Evolutionary conservation across 2,888 invertebrate genomes (phyloP).

Genomic region (Melangyna quadrimaculata): DNA sequence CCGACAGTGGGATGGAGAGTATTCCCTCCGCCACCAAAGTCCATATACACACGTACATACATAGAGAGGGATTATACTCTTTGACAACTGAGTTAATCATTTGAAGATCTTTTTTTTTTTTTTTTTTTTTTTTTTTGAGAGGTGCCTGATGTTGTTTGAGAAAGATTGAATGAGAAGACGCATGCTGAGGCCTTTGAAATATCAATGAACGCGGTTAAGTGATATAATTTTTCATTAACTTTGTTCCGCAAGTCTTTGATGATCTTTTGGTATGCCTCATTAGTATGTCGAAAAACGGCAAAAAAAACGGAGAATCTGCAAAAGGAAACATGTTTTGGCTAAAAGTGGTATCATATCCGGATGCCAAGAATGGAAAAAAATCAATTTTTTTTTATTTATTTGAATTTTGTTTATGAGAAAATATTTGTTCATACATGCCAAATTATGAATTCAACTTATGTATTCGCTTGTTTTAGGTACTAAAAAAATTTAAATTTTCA

Average conservation of each 20-base stretch:
- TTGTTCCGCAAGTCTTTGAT: conserved; percentile 52
- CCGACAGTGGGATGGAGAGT: conserved; percentile 52
- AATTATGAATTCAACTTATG: neutral
- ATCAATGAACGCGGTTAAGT: conserved; percentile 68
- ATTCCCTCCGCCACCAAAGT: conserved; percentile 39
- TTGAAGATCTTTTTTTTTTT: conserved; percentile 39
- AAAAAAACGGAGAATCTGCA: neutral
- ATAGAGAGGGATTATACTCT: conserved; percentile 59
- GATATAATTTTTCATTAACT: conserved; percentile 71
- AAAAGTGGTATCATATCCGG: conserved; percentile 30
- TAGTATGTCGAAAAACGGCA: conserved; percentile 56
- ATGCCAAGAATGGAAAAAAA: neutral
- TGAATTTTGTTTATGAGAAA: neutral
- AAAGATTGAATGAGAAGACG: conserved; percentile 38
- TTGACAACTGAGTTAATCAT: conserved; percentile 72
- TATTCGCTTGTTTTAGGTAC: too few relatives aligned
- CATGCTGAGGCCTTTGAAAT: conserved; percentile 50
- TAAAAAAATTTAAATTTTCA: too few relatives aligned
- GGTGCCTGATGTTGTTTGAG: neutral
- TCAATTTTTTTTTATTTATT: neutral
- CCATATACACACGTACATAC: neutral
- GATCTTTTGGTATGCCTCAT: conserved; percentile 51
- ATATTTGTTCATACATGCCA: neutral
- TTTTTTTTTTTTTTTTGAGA: neutral
- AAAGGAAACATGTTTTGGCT: conserved; percentile 13